These are phyloP conservation scores for Ophion ventricosus DNA, from an alignment of 2,888 invertebrate species.

Conservation along the genomic window DNA sequence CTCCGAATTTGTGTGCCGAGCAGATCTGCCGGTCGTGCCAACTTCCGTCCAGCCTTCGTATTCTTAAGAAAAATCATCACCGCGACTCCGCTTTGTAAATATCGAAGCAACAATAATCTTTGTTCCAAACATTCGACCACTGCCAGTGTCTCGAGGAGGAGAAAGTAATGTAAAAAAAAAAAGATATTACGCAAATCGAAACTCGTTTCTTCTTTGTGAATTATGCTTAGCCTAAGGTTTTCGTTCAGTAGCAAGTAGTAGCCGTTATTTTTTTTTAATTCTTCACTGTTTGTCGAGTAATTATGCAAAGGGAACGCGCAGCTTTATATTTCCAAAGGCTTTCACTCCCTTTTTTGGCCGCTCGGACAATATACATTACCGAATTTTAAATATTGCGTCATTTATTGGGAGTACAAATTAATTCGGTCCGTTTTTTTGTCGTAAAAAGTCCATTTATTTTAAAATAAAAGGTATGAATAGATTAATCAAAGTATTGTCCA, in stretches of 20 bases:
- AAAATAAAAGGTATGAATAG: too few species aligned
- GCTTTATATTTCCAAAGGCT: neutral
- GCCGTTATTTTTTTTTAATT: neutral
- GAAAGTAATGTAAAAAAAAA: neutral
- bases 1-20: slow-evolving; percentile 3
- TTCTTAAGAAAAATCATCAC: neutral
- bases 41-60: neutral
- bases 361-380: neutral
- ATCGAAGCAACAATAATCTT: neutral
- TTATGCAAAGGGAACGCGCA: neutral
- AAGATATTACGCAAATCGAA: neutral
- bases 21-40: slow-evolving; percentile 8
- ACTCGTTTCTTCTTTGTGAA: neutral
- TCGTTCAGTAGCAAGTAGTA: neutral
- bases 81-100: neutral
- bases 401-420: too few species aligned
- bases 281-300: neutral
- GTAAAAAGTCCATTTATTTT: too few species aligned
- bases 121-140: neutral
- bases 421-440: too few species aligned
- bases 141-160: neutral
- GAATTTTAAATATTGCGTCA: neutral
- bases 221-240: neutral
- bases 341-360: neutral
- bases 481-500: too few species aligned